A percentile compares a stretch with the other conserved stretches of the same genome.
phyloP scores from a whole-genome alignment of 2,797 vertebrate species.

The Carapus acus region DNA sequence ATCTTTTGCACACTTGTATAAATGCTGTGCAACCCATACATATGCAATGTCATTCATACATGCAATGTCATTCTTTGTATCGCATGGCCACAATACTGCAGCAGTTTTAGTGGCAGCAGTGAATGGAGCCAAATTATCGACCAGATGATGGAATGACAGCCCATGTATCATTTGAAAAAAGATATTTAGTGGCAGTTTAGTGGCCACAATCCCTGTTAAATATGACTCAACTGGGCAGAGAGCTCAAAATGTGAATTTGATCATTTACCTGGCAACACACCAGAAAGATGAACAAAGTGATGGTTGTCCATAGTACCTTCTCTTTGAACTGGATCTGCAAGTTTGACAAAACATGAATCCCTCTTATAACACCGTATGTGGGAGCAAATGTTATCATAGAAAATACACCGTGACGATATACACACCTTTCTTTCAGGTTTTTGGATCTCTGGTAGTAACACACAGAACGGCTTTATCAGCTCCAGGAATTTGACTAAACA shows the following conservation, averaged over 20 bases:
- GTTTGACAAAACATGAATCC: slow-evolving; percentile 1
- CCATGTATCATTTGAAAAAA: too few species aligned
- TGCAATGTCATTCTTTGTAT: too few species aligned
- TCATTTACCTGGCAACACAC: slow-evolving; percentile 93
- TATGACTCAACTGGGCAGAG: background rate
- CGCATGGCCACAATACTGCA: too few species aligned
- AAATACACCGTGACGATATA: background rate
- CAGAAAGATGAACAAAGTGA: slow-evolving; percentile 97
- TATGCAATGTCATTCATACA: too few species aligned
- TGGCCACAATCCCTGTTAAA: too few species aligned
- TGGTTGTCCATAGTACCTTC: slow-evolving; percentile 98
- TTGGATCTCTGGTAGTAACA: slow-evolving; percentile 93
- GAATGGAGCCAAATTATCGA: too few species aligned
- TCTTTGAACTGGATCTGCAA: slow-evolving; percentile 99
- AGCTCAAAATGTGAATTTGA: background rate
- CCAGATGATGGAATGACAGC: too few species aligned
- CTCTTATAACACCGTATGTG: background rate
- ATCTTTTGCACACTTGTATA: too few species aligned
- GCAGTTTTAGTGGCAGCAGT: too few species aligned
- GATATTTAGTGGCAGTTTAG: too few species aligned
- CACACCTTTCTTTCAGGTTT: slow-evolving; percentile 93
- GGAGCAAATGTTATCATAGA: background rate
- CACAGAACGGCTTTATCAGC: slow-evolving; percentile 97
- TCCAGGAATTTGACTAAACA: slow-evolving; percentile 94
- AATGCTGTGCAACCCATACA: too few species aligned